Conservation (phyloP, 1,140 invertebrate species). For the Periplaneta americana region DNA sequence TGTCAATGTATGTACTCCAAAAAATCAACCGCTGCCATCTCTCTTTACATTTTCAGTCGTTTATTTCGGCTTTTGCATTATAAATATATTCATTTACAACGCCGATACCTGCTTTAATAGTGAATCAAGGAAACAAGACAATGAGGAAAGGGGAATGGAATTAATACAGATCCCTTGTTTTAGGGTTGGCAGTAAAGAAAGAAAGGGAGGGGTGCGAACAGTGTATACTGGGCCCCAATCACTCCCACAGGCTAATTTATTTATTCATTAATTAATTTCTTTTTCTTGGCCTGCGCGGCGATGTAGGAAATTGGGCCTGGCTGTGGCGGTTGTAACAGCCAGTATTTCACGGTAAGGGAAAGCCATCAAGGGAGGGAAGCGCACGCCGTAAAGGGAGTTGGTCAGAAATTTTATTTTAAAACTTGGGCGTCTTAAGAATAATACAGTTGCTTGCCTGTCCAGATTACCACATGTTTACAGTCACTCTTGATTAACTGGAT, state of each 20-base stretch:
- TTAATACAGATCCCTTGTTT: neutral
- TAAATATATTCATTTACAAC: no score
- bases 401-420: neutral
- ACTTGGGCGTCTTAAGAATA: neutral
- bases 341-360: neutral
- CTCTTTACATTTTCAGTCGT: no score
- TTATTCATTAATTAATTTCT: constrained; percentile 12
- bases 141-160: neutral
- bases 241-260: constrained; percentile 3
- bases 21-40: no score
- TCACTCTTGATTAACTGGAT: neutral
- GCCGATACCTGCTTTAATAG: no score
- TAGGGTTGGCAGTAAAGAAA: neutral
- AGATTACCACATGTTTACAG: neutral
- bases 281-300: neutral
- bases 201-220: neutral
- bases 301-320: neutral
- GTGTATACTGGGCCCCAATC: neutral
- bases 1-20: no score
- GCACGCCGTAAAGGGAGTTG: neutral
- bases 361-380: neutral
- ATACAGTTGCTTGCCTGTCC: neutral
- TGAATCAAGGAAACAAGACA: neutral
- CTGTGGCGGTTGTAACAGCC: neutral
- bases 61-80: no score